Percentiles rank a stretch among this genome's conserved stretches.
Evolutionary conservation across 2,888 invertebrate species (phyloP).

Genomic region (Stegophylla sp.): DNA sequence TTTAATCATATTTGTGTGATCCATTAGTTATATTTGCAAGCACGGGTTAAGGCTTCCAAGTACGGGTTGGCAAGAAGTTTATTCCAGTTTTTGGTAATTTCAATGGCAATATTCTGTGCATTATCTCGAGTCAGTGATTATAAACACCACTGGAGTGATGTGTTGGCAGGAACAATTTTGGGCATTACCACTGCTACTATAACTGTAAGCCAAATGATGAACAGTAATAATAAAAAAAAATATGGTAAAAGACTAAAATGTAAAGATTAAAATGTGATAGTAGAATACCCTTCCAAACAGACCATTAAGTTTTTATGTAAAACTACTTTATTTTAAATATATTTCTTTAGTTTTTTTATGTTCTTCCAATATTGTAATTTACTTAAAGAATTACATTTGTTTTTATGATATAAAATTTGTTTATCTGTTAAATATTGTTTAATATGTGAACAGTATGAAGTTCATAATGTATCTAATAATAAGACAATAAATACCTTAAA

Average conservation of each 20-base stretch:
- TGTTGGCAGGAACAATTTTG: conserved; percentile 79
- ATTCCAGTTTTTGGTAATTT: conserved; percentile 81
- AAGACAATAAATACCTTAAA: conserved; percentile 27
- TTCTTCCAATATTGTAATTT: neutral
- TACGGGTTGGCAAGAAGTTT: conserved; percentile 82
- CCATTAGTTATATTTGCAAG: conserved; percentile 84
- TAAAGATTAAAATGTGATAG: conserved; percentile 30
- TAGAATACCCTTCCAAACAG: neutral
- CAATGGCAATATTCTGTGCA: conserved; percentile 85
- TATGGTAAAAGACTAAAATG: conserved; percentile 39
- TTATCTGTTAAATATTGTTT: conserved; percentile 13
- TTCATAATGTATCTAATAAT: neutral
- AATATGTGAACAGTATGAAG: conserved; percentile 1
- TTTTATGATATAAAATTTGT: neutral
- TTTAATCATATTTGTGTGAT: conserved; percentile 50
- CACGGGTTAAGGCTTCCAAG: conserved; percentile 80
- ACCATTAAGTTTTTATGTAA: conserved; percentile 1
- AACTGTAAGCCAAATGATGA: conserved; percentile 59
- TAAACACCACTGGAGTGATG: conserved; percentile 98
- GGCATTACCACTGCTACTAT: conserved; percentile 75
- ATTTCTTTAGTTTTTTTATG: conserved; percentile 19
- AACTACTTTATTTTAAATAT: conserved; percentile 14
- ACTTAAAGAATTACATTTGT: neutral
- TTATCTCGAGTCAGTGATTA: conserved; percentile 92
- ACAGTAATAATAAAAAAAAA: conserved; percentile 51